phyloP scores from a whole-genome alignment of 1,140 invertebrate species.

The Tribolium castaneum region DNA sequence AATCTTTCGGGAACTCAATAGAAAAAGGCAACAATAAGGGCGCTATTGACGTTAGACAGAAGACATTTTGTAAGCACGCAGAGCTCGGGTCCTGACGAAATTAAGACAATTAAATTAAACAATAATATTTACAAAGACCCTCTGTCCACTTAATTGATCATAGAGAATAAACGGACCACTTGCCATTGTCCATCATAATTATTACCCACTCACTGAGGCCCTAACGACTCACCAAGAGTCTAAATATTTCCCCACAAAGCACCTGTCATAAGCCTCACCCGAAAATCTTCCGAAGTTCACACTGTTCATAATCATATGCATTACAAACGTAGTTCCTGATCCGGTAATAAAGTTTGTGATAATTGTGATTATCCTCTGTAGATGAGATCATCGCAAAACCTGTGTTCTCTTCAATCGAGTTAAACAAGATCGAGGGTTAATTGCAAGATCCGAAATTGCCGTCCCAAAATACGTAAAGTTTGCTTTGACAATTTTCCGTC shows the following conservation, averaged over 20 bases:
- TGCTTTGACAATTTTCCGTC: too few species aligned
- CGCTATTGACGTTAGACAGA: neutral
- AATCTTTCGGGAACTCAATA: neutral
- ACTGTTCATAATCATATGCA: neutral
- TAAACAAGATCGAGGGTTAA: neutral
- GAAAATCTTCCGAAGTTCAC: neutral
- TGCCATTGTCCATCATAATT: neutral
- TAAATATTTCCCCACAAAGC: neutral
- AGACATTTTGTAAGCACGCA: neutral
- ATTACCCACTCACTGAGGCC: neutral
- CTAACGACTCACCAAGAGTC: neutral
- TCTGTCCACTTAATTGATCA: slow-evolving; percentile 5
- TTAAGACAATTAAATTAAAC: slow-evolving; percentile 12
- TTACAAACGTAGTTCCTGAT: neutral
- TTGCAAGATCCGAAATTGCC: neutral
- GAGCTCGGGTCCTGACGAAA: neutral
- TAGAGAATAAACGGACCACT: neutral
- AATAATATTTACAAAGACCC: slow-evolving; percentile 31
- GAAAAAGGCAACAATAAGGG: neutral
- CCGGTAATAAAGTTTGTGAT: neutral
- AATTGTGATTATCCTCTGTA: neutral
- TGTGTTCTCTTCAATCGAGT: neutral
- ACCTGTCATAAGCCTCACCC: neutral
- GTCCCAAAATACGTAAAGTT: neutral
- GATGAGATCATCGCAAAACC: neutral